Evolutionary conservation across 2,113 vertebrate species (phyloP), one percentile per base, ranked within the genome.

Genomic region (Eolophus roseicapilla): DNA sequence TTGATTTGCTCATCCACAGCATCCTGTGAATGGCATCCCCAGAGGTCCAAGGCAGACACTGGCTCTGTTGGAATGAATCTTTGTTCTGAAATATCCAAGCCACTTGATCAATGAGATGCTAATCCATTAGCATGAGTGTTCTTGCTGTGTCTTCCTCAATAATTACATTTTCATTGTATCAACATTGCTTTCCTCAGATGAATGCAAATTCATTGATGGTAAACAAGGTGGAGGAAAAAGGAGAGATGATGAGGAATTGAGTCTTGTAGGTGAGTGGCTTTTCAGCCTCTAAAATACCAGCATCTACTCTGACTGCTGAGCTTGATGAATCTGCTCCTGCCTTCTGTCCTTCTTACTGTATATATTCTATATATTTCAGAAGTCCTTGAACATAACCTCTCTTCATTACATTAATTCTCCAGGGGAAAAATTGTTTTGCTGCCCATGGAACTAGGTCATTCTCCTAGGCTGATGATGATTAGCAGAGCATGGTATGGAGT

Each of bases 341-440:
- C 49, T 39, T 69, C 49, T 69, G 39, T 39, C 27, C 35, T 59
- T 3, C 2, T 39, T 12, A 17, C 29, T 33, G 6, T 11, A 9
- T 23, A 5, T 13, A 3, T 13, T 57, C 3, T 12, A 4, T 17
- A 2, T 2, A 2, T 71, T 50, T 50, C 10, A 0, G 24, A 55
- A 47, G 8, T n/a, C 33, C 12, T 37, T 49, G n/a, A 31, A 35
- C 35, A 1, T 43, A 44, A 41, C 23, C 29, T 39, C 17, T 71
- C 55, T 70, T 62, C n/a, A 37, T 39, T 63, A 4, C 6, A 8
- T 1, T 46, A 46, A 47, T 69, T 88, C 46, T 69, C 13, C 28
- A 74, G 59, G 18, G 41, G 15, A 46, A 3, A 29, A 50, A 1
- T 11, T 35, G 28, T 28, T 78, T 74, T 83, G 49, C 35, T 83